Evolutionary conservation across 2,113 vertebrate species (phyloP).

Genomic region (Rhea pennata): DNA sequence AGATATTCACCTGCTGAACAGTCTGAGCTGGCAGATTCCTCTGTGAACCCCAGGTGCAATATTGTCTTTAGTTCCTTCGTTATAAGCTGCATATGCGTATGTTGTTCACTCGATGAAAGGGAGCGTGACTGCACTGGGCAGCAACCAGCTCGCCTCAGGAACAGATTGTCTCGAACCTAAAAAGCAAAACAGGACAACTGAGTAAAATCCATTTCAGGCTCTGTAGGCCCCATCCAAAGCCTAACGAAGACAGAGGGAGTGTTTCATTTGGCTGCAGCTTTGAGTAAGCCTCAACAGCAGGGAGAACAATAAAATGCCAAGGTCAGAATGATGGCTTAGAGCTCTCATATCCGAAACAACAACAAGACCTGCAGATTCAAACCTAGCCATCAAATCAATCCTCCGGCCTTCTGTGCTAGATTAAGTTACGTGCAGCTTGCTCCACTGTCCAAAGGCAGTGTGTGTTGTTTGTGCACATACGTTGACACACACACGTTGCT

Average conservation of each 20-base stretch:
- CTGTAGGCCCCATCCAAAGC: not conserved
- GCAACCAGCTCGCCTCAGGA: not conserved
- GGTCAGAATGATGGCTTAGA: not conserved
- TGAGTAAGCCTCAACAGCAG: not conserved
- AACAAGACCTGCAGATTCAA: not conserved
- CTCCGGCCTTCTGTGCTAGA: not conserved
- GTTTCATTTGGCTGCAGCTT: not conserved
- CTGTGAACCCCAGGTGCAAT: not conserved
- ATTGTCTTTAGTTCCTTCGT: not conserved
- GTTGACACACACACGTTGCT: rapidly evolving
- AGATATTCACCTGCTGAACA: not conserved
- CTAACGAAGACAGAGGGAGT: not conserved
- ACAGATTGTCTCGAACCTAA: not conserved
- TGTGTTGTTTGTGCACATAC: rapidly evolving
- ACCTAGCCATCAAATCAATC: not conserved
- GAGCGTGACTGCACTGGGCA: not conserved
- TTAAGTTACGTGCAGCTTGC: rapidly evolving
- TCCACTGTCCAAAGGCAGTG: rapidly evolving
- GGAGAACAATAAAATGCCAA: not conserved
- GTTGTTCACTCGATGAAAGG: not conserved
- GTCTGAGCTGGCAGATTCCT: not conserved
- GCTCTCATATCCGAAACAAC: not conserved
- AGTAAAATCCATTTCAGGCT: not conserved
- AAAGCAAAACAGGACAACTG: not conserved
- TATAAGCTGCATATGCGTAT: not conserved